These are phyloP conservation scores for Cecidostiba fungosa DNA, from an alignment of 2,888 invertebrate genomes.

Conservation along the genomic window DNA sequence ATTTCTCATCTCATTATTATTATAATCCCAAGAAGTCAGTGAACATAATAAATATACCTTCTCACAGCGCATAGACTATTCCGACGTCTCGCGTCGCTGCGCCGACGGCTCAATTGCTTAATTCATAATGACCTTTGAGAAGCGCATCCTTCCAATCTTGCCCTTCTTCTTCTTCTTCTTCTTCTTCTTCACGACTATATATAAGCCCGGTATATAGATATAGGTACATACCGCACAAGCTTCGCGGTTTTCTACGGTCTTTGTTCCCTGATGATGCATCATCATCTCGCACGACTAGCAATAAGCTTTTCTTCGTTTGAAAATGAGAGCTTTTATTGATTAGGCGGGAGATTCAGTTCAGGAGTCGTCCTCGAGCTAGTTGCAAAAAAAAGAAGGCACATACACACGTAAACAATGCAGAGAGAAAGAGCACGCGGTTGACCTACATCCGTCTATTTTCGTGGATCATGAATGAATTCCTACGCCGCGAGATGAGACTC, in stretches of 20 bases:
- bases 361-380: neutral
- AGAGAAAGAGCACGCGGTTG: neutral
- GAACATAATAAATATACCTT: neutral
- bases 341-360: neutral
- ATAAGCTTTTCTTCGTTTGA: neutral
- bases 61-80: neutral
- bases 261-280: too few species aligned
- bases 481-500: too few species aligned
- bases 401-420: neutral
- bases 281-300: too few species aligned
- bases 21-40: neutral
- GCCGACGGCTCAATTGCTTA: slow-evolving; percentile 30
- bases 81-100: slow-evolving; percentile 11
- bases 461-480: neutral
- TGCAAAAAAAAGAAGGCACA: slow-evolving; percentile 8
- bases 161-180: neutral
- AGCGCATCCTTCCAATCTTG: slow-evolving; percentile 12
- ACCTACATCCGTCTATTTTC: slow-evolving; percentile 30
- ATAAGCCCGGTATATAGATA: neutral
- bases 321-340: neutral
- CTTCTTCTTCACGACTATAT: neutral
- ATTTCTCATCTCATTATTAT: neutral
- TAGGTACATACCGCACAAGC: neutral
- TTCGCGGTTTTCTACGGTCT: neutral
- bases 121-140: slow-evolving; percentile 37